Base-by-base conservation (phyloP, 2,888 invertebrate genomes). In the Neoascia interrupta region DNA sequence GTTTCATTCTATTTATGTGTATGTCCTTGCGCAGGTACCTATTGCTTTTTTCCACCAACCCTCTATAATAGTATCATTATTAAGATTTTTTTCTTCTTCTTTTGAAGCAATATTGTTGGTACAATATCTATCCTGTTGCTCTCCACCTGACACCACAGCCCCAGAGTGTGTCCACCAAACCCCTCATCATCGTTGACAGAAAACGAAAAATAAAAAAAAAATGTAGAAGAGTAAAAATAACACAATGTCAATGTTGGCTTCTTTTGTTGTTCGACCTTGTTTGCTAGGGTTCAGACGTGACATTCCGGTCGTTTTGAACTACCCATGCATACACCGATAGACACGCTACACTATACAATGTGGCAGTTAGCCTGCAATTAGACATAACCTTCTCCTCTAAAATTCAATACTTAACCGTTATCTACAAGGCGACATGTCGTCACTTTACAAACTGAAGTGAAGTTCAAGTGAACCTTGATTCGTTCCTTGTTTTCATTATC, bases 241-340 rank as follows among this genome's bases (percentile, higher is more conserved):
- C 28, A 34, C 69, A 75, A 69, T 69, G 74, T 75, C 74, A 75
- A 75, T 69, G 74, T 37, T 43, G 45, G 47, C 34, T 39, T 39
- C 15, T 34, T 43, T 54, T 61, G 26, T 68, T 53, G 36, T 49
- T 76, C 58, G 58, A 63, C 75, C 75, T 76, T 58, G 64, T 58
- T 64, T 70, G 18, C 15, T 21, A 47, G 53, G 63, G 75, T 64
- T 70, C 75, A 76, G 34, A 76, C 75, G 75, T 76, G 75, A 70
- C 75, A 58, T 70, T 64, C 18, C 37, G 75, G 49, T 28, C 28
- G 36, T 34, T 26, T 58, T 21, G 18, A 58, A 31, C 23, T 19
- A 15, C 37, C 31, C 8, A 3, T 31, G 8, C 3, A 4, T 31
- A 6, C 31, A 5, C 8, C 31, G 8, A 31, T 6, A 6, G 2